Percentiles rank a stretch among this genome's conserved stretches.
These are phyloP conservation scores for Lasius platythorax DNA, from an alignment of 2,888 invertebrate genomes.

Conservation along the genomic window DNA sequence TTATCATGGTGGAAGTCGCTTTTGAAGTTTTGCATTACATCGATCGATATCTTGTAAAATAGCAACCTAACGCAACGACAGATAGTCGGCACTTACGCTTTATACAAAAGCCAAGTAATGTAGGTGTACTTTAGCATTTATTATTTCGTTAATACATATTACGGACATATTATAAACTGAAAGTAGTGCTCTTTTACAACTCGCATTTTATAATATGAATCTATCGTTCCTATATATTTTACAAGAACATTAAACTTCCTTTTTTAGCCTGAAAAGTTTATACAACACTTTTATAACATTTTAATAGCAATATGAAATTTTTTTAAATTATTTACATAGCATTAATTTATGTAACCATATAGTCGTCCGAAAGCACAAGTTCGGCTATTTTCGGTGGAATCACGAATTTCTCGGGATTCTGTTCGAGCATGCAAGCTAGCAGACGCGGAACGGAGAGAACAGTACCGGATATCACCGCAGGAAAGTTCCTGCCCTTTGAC, in stretches of 20 bases:
- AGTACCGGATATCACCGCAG: conserved; percentile 91
- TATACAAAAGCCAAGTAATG: background rate
- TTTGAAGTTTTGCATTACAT: conserved; percentile 93
- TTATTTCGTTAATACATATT: background rate
- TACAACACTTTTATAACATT: background rate
- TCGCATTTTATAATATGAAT: background rate
- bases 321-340: background rate
- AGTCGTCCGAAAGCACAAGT: conserved; percentile 53
- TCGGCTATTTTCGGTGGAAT: conserved; percentile 76
- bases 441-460: conserved; percentile 91
- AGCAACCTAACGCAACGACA: background rate
- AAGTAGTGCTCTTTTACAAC: background rate
- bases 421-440: conserved; percentile 91
- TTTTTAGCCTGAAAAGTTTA: background rate
- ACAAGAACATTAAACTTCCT: background rate
- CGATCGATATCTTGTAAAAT: conserved; percentile 87
- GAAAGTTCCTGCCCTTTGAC: conserved; percentile 88
- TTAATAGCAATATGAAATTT: background rate
- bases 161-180: background rate
- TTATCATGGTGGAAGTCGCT: conserved; percentile 97
- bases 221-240: background rate
- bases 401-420: conserved; percentile 85
- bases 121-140: background rate
- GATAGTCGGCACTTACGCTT: background rate
- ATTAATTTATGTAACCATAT: background rate